Evolutionary conservation across 2,888 invertebrate species (phyloP), one percentile per base, ranked within the genome.

Genomic region (Agrenia bidenticulata): DNA sequence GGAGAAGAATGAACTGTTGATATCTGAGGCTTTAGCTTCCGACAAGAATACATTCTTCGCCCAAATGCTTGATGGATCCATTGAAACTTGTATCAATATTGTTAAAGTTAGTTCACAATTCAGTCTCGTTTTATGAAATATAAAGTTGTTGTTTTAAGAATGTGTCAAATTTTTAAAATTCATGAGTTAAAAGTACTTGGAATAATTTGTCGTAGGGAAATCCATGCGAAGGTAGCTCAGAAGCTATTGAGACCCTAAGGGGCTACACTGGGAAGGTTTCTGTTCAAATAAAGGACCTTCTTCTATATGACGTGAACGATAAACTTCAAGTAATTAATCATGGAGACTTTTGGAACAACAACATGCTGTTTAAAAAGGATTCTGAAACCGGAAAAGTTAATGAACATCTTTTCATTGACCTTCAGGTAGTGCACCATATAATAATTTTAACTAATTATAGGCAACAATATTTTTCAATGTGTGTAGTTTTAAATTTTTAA

Each of bases 301-400:
- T 58, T 4, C 23, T 41, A 42, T 1, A 15, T 1, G 21, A 23
- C n/a, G 24, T 19, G 2, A 61, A 62, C 9, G 64, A 65, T 13
- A 23, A 41, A 17, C 21, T 64, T 4, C 41, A 21, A 1, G 55
- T 57, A 9, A 24, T 67, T 1, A 67, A 67, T 61, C 67, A 67
- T 41, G 67, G 70, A 13, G 66, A 66, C 27, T 66, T 55, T 32
- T 61, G 61, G 61, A 57, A 53, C 45, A 61, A 58, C n/a, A 66
- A 66, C 39, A 66, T 66, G 65, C n/a, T 61, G 50, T 61, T 66
- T 32, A 39, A 41, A 1, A 17, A n/a, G 26, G 55, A 59, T 27
- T 19, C 58, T 1, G 50, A 45, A 15, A 39, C 64, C 5, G 41
- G 42, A 27, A 50, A 56, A 26, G 27, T 58, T 15, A 56, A 11